These are phyloP conservation scores for Drosophila setosimentum DNA, from an alignment of 2,888 invertebrate genomes.

Conservation along the genomic window DNA sequence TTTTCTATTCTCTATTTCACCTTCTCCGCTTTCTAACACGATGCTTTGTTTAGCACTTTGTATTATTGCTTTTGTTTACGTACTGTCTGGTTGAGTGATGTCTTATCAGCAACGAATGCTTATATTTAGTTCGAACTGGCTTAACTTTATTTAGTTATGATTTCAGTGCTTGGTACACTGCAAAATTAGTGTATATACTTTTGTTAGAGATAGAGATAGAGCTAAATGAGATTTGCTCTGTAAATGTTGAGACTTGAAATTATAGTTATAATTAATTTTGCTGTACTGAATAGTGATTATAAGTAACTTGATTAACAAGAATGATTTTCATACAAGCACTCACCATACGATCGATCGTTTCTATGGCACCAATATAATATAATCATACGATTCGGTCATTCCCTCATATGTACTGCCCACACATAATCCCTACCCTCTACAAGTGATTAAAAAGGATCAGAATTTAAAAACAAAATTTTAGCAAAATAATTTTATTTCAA, in stretches of 20 bases:
- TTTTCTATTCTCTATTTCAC: background rate
- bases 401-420: background rate
- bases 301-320: background rate
- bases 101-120: conserved; percentile 3
- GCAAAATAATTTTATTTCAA: background rate
- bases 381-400: background rate
- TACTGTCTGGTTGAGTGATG: conserved; percentile 8
- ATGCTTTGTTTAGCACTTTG: conserved; percentile 4
- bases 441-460: background rate
- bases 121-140: background rate
- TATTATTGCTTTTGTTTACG: conserved; percentile 11
- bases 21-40: background rate
- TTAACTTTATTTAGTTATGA: background rate
- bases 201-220: background rate
- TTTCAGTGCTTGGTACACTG: background rate
- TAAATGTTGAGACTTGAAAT: background rate
- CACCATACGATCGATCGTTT: background rate
- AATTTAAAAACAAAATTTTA: too few species aligned
- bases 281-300: background rate
- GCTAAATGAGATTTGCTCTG: background rate
- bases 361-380: background rate
- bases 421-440: background rate
- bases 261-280: background rate
- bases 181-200: background rate
- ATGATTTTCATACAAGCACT: background rate